Evolutionary conservation across 1,140 invertebrate genomes (phyloP).

Genomic region (Ridgeia piscesae): DNA sequence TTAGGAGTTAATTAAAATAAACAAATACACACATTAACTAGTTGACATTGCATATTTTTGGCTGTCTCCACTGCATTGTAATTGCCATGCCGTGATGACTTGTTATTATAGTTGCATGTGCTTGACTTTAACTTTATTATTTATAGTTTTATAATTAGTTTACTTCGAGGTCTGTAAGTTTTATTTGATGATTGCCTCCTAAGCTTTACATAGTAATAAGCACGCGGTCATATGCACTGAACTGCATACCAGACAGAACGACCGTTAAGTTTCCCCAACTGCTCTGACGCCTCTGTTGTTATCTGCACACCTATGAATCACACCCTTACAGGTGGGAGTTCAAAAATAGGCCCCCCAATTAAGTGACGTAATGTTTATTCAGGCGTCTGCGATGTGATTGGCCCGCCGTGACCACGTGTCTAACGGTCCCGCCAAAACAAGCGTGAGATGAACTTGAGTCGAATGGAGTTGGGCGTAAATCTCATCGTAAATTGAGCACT

Average conservation of each 20-base stretch:
- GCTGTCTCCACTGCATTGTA: no score
- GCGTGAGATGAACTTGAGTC: neutral
- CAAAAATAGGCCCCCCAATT: conserved; percentile 10
- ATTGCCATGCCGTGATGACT: no score
- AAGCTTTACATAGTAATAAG: no score
- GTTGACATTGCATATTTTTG: neutral
- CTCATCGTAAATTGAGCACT: conserved; percentile 6
- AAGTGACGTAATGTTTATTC: conserved; percentile 1
- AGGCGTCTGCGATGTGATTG: conserved; percentile 9
- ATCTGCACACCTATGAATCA: neutral
- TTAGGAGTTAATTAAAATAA: neutral
- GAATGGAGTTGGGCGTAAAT: neutral
- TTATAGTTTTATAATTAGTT: no score
- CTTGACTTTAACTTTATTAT: no score
- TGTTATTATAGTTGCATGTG: no score
- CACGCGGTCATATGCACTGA: neutral
- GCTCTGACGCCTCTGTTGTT: neutral
- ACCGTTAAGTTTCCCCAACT: conserved; percentile 6
- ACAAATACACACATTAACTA: neutral
- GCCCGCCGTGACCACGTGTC: conserved; percentile 22
- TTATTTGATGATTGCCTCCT: neutral
- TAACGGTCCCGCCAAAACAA: conserved; percentile 29
- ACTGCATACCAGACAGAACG: neutral
- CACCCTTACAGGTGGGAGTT: neutral
- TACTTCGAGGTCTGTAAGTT: neutral